Evolutionary conservation across 2,797 vertebrate species (phyloP), one percentile per base, ranked within the genome.

Genomic region (Leptatherina wallacei): DNA sequence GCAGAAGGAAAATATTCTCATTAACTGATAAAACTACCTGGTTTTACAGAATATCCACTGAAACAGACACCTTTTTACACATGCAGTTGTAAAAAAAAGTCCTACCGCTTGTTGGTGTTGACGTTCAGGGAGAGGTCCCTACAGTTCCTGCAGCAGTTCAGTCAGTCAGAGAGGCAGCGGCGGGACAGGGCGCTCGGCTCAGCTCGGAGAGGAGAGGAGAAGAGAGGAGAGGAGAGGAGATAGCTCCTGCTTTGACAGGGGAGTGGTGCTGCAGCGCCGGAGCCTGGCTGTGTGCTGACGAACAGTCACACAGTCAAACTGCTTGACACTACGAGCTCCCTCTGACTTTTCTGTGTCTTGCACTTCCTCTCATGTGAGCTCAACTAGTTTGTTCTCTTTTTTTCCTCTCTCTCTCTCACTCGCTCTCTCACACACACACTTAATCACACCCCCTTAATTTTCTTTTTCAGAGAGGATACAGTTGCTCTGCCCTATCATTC

Each of bases 191-290:
- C n/a, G n/a, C n/a, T n/a, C 32, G 35, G 47, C n/a, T 73, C 49
- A 66, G 69, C 57, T 78, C 38, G n/a, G n/a, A n/a, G n/a, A n/a
- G n/a, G n/a, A n/a, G n/a, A n/a, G n/a, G n/a, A n/a, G n/a, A n/a
- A n/a, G n/a, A n/a, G n/a, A n/a, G n/a, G n/a, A n/a, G n/a, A n/a
- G 10, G 52, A 36, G 65, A 58, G 83, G 67, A 65, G 86, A 78
- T 85, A 88, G 85, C 83, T 92, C 89, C 91, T 75, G 79, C 78
- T 90, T 44, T 89, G 86, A 91, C 87, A 86, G 89, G 80, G 83
- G 85, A 91, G 84, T 73, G 89, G 81, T 88, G 88, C 79, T 70
- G 75, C 74, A 81, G 75, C n/a, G 38, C 75, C 47, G 61, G 38
- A 87, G 84, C 77, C 65, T 13, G 68, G 75, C 77, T 66, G 77